These are phyloP conservation scores for Megathymus violae DNA, from an alignment of 1,140 invertebrate genomes.

Conservation along the genomic window DNA sequence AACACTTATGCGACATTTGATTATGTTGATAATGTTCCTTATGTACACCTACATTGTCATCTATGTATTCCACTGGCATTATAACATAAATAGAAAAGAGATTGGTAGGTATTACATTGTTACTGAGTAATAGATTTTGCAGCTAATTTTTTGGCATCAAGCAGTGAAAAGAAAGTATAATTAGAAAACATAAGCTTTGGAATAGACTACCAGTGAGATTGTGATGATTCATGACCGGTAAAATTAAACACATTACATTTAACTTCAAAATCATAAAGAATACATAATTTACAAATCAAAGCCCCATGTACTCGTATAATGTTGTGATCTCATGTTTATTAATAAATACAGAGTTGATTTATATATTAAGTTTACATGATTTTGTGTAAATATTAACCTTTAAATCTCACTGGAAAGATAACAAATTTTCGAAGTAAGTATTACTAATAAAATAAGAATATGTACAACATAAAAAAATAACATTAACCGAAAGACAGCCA, in stretches of 20 bases:
- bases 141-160: slow-evolving; percentile 81
- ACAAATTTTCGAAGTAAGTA: slow-evolving; percentile 56
- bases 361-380: too few relatives aligned
- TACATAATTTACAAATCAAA: slow-evolving; percentile 8
- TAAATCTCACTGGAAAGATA: slow-evolving; percentile 65
- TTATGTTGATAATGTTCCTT: slow-evolving; percentile 20
- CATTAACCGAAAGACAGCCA: slow-evolving; percentile 55
- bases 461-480: slow-evolving; percentile 66
- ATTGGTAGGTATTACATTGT: slow-evolving; percentile 68
- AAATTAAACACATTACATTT: slow-evolving; percentile 2
- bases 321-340: background rate
- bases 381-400: slow-evolving; percentile 6
- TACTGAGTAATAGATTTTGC: slow-evolving; percentile 72
- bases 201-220: slow-evolving; percentile 76
- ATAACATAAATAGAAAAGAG: slow-evolving; percentile 71
- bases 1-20: too few relatives aligned
- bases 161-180: slow-evolving; percentile 70
- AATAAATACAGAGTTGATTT: background rate
- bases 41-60: slow-evolving; percentile 8
- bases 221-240: slow-evolving; percentile 31
- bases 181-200: slow-evolving; percentile 73
- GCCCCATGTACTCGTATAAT: too few relatives aligned
- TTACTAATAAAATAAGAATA: slow-evolving; percentile 62
- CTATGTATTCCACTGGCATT: slow-evolving; percentile 48
- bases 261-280: slow-evolving; percentile 19